Percentiles rank a stretch among this genome's conserved stretches.
Evolutionary conservation across 2,797 vertebrate genomes (phyloP).

Genomic region (Lagorchestes hirsutus): DNA sequence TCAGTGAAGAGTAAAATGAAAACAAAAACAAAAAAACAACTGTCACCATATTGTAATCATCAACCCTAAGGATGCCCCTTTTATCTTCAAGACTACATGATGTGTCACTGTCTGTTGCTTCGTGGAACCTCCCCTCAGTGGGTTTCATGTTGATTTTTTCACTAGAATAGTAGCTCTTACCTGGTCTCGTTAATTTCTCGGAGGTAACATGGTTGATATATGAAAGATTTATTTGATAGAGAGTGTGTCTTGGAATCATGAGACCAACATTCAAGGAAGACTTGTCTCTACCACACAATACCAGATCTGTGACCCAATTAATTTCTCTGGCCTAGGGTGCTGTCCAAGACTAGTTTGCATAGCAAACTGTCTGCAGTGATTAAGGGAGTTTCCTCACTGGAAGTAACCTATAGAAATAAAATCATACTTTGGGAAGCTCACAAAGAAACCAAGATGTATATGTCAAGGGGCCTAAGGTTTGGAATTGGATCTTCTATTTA

Average conservation of each 20-base stretch:
- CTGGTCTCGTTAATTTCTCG: constrained; percentile 19
- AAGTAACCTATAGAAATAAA: not conserved
- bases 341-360: not conserved
- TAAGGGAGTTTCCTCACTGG: not conserved
- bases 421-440: not conserved
- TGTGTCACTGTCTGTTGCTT: constrained; percentile 47
- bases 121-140: not conserved
- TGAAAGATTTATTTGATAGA: not conserved
- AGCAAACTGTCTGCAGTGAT: not conserved
- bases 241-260: not conserved
- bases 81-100: constrained; percentile 14
- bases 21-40: not conserved
- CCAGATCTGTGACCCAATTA: not conserved
- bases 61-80: constrained; percentile 47
- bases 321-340: not conserved
- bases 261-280: not conserved
- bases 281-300: not conserved
- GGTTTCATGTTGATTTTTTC: constrained; percentile 4
- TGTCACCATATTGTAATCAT: constrained; percentile 62
- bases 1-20: not conserved
- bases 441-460: not conserved
- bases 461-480: not conserved
- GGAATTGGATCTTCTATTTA: not conserved
- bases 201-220: not conserved
- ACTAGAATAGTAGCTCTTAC: not conserved